Evolutionary conservation across 2,888 invertebrate species (phyloP).

Genomic region (Spisula solida): DNA sequence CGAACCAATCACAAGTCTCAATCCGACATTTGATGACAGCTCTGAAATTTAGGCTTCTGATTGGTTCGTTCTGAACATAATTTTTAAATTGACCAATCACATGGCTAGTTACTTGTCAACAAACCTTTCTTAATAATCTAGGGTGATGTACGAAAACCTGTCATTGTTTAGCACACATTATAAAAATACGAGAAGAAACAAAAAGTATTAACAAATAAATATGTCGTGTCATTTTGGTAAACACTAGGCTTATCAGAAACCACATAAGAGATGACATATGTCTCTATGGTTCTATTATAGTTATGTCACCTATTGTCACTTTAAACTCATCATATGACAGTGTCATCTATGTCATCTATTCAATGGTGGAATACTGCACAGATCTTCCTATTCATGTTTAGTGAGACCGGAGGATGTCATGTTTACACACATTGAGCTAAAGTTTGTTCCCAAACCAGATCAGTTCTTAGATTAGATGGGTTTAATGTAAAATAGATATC

Average conservation of each 20-base stretch:
- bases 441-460: background rate
- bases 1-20: too few relatives aligned
- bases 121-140: too few relatives aligned
- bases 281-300: background rate
- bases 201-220: background rate
- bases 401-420: background rate
- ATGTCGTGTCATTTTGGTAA: background rate
- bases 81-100: too few relatives aligned
- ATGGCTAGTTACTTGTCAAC: too few relatives aligned
- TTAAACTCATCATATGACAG: background rate
- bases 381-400: background rate
- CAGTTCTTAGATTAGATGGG: background rate
- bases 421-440: background rate
- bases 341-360: background rate
- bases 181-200: background rate
- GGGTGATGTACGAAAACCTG: background rate
- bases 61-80: too few relatives aligned
- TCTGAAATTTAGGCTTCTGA: too few relatives aligned
- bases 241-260: background rate
- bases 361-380: background rate
- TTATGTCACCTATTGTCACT: constrained; percentile 3
- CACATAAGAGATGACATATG: background rate
- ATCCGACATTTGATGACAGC: too few relatives aligned
- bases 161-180: background rate
- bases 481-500: background rate